Conservation (phyloP, 2,113 vertebrate genomes). For the Actinemys pallida region DNA sequence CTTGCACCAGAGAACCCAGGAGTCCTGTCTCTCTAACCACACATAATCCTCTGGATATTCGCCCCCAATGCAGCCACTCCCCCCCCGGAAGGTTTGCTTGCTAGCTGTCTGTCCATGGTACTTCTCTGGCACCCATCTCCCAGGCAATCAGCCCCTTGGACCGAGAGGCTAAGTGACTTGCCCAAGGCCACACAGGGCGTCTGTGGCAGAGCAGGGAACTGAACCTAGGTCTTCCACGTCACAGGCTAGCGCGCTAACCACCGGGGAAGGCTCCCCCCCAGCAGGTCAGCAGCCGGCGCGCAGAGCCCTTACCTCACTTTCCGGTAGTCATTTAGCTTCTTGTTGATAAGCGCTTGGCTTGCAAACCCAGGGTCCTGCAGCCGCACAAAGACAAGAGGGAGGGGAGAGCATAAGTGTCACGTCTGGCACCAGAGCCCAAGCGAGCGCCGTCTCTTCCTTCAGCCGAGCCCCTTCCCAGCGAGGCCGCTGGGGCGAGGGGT, state of each 20-base stretch:
- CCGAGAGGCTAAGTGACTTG: background rate
- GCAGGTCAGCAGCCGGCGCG: background rate
- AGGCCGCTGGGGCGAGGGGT: rapidly evolving
- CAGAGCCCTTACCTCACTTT: constrained; percentile 83
- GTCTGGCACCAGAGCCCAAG: background rate
- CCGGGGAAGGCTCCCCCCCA: background rate
- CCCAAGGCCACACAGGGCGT: background rate
- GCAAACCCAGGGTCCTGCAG: constrained; percentile 92
- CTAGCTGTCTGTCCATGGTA: background rate
- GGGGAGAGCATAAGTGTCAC: constrained; percentile 56
- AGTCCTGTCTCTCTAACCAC: background rate
- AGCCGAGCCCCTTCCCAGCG: background rate
- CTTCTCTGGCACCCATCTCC: background rate
- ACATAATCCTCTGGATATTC: background rate
- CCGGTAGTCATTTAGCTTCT: constrained; percentile 97
- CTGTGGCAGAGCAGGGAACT: background rate
- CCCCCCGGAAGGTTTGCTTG: background rate
- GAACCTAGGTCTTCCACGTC: background rate
- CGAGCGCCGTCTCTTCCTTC: background rate
- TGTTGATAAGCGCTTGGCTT: constrained; percentile 96
- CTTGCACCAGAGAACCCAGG: background rate
- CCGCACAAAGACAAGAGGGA: constrained; percentile 63
- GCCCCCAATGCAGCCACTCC: background rate
- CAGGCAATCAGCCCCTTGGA: background rate
- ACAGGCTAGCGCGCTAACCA: background rate